phyloP scores from a whole-genome alignment of 1,140 invertebrate genomes.

The Ephestia elutella region DNA sequence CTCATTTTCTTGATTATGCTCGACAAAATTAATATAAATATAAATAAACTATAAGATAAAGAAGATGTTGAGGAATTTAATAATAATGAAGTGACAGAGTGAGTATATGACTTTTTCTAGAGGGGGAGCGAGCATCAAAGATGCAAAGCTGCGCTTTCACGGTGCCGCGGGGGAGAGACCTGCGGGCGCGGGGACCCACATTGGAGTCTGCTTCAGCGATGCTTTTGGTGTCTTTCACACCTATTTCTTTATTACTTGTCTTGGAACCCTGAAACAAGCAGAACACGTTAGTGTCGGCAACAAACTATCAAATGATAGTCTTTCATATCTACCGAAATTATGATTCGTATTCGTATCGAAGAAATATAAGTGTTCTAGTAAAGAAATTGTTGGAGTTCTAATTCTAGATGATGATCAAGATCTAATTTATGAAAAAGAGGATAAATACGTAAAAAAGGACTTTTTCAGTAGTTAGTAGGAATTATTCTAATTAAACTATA shows the following conservation, averaged over 20 bases:
- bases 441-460: no score
- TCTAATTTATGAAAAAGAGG: no score
- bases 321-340: no score
- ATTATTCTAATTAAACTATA: no score
- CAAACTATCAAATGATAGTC: not conserved
- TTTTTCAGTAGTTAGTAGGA: no score
- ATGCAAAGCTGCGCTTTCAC: slow-evolving; percentile 36
- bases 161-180: slow-evolving; percentile 32
- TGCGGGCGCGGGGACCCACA: slow-evolving; percentile 38
- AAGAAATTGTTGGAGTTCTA: no score
- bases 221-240: slow-evolving; percentile 38
- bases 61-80: slow-evolving; percentile 72
- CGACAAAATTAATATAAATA: slow-evolving; percentile 26
- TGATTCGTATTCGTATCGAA: no score
- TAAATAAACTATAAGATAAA: slow-evolving; percentile 67
- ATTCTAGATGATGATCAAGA: no score
- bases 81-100: slow-evolving; percentile 73
- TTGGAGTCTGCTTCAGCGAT: slow-evolving; percentile 34
- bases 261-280: slow-evolving; percentile 60
- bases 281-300: slow-evolving; percentile 4
- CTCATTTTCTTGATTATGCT: slow-evolving; percentile 41
- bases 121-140: slow-evolving; percentile 64
- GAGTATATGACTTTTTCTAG: slow-evolving; percentile 67
- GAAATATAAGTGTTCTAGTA: no score
- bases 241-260: slow-evolving; percentile 29